A percentile compares a stretch with the other conserved stretches of the same genome.
Evolutionary conservation across 2,888 invertebrate genomes (phyloP).

Genomic region (Steinernema scapterisci): DNA sequence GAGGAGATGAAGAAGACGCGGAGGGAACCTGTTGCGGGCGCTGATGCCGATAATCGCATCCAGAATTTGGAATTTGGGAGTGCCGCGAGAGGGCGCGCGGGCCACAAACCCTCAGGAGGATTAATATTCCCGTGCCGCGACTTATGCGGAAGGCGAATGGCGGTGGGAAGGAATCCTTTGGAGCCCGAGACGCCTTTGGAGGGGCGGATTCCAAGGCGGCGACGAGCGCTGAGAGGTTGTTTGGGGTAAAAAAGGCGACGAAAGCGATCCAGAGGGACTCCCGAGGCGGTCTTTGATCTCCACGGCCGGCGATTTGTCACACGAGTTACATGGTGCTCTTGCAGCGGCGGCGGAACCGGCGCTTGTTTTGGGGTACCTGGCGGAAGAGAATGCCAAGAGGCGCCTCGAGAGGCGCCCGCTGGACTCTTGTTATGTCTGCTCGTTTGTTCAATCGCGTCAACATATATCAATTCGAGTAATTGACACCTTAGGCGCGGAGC

Average conservation of each 20-base stretch:
- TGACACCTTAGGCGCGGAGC: not conserved
- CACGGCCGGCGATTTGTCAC: not conserved
- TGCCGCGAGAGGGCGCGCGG: not conserved
- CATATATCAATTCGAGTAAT: not conserved
- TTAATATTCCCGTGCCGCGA: conserved; percentile 10
- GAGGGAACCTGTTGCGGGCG: conserved; percentile 15
- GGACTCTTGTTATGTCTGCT: not conserved
- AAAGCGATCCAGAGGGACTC: not conserved
- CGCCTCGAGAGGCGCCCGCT: not conserved
- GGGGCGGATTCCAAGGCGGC: not conserved
- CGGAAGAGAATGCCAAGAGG: not conserved
- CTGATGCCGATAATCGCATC: conserved; percentile 8
- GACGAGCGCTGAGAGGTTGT: conserved; percentile 3
- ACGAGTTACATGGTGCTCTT: not conserved
- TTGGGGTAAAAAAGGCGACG: conserved; percentile 13
- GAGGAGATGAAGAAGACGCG: not conserved
- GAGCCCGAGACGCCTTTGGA: no score
- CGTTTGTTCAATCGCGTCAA: not conserved
- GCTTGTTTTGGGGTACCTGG: no score
- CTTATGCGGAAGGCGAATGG: not conserved
- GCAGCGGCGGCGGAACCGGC: not conserved
- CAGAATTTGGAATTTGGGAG: not conserved
- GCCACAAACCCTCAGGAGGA: conserved; percentile 2
- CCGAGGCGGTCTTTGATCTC: conserved; percentile 14
- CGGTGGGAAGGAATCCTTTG: no score